Conservation (phyloP, 2,888 invertebrate species). For the Drosophila subsilvestris region DNA sequence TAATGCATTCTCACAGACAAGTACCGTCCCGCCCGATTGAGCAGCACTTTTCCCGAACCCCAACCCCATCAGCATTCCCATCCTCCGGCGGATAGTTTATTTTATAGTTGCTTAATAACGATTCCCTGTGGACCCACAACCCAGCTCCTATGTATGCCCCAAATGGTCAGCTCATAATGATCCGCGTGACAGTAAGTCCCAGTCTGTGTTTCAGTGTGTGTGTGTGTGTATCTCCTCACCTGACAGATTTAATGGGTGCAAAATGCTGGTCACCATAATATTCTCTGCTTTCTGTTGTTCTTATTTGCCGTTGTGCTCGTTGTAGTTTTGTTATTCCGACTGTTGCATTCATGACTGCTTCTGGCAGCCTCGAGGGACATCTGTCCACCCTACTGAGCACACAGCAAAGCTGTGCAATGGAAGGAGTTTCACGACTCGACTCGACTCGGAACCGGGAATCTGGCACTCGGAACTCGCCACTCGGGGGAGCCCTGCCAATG, state of each 20-base stretch:
- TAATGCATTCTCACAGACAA: conserved; percentile 32
- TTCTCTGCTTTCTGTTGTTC: conserved; percentile 42
- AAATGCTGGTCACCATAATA: conserved; percentile 71
- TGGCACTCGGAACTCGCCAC: background rate
- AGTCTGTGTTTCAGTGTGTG: conserved; percentile 18
- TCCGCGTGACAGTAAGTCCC: conserved; percentile 16
- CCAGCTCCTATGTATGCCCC: background rate
- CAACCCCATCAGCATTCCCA: background rate
- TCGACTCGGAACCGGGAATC: no score
- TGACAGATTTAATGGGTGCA: conserved; percentile 76
- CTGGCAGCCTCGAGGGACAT: background rate
- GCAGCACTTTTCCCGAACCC: conserved; percentile 46
- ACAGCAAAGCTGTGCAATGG: background rate
- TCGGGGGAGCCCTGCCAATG: background rate
- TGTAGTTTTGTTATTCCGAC: background rate
- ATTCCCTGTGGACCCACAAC: conserved; percentile 28
- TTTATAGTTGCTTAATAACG: conserved; percentile 44
- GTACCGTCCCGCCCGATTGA: conserved; percentile 60
- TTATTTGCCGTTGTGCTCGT: conserved; percentile 3
- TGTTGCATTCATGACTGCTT: background rate
- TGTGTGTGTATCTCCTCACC: conserved; percentile 37
- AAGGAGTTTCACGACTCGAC: no score
- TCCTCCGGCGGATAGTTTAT: conserved; percentile 18
- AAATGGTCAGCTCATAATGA: conserved; percentile 14
- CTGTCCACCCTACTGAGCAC: background rate